Percentiles rank a stretch among this genome's conserved stretches.
These are phyloP conservation scores for Pelochelys cantorii DNA, from an alignment of 2,797 vertebrate genomes.

Conservation along the genomic window DNA sequence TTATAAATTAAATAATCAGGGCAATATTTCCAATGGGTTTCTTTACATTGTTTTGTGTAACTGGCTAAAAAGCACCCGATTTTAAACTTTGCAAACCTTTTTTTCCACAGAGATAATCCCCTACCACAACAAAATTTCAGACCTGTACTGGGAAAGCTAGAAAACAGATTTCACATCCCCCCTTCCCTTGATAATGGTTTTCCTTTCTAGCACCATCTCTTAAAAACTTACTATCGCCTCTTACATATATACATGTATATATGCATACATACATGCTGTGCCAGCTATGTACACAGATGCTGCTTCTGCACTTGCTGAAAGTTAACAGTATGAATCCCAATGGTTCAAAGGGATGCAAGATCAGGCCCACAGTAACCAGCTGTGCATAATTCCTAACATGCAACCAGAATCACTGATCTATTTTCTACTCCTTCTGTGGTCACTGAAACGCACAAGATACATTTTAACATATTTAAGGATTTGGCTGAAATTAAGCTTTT, in stretches of 20 bases:
- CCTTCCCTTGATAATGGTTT: rapidly evolving
- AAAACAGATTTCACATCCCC: background rate
- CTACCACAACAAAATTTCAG: background rate
- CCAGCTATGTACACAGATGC: background rate
- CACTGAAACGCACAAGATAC: slow-evolving; percentile 19
- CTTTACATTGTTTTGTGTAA: background rate
- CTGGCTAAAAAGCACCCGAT: background rate
- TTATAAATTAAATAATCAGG: background rate
- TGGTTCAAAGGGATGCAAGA: background rate
- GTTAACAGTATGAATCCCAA: rapidly evolving
- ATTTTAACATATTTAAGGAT: background rate
- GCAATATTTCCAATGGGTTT: background rate
- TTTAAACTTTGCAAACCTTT: slow-evolving; percentile 20
- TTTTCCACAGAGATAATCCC: background rate
- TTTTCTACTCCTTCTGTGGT: background rate
- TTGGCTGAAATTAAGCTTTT: slow-evolving; percentile 37
- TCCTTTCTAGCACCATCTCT: background rate
- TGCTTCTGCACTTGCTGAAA: background rate
- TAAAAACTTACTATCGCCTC: background rate
- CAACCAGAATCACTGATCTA: background rate
- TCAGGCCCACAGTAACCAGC: background rate
- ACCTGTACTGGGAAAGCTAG: background rate
- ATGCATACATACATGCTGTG: background rate
- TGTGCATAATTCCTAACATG: background rate
- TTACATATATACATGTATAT: background rate